Base-by-base conservation (phyloP, 2,797 vertebrate species). In the Betta splendens region DNA sequence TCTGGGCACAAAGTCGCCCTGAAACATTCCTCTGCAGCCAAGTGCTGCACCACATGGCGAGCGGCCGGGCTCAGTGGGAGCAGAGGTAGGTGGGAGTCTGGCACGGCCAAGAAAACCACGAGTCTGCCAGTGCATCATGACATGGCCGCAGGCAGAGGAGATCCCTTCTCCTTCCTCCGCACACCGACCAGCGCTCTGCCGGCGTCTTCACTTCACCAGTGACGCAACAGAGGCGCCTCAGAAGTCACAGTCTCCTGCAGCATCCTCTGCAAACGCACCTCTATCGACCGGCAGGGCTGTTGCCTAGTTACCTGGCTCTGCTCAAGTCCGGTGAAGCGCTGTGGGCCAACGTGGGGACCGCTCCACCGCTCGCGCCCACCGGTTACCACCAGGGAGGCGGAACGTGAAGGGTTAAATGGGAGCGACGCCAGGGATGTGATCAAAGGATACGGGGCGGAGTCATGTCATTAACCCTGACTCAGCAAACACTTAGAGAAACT, bases 221-320 rank as follows among this genome's bases (percentile, higher is more conserved):
- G 83, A 85, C 44, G 69, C 69, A 73, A 72, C 9, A 57, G 42
- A 43, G 74, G 63, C 55, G 79, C 83, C 72, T 83, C 42, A 65
- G 75, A 79, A 86, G 80, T 85, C 81, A 64, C 63, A 47, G 58
- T 58, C 51, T 72, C 55, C 74, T 22, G 61, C 78, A 79, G 81
- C 79, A 69, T 78, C 79, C 77, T 78, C 79, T 78, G 77, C 70
- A 71, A 76, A 59, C 26, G 75, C 71, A 67, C 66, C 81, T 80
- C 83, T 64, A 5, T 59, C 69, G 20, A 50, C 65, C 31, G 4
- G 65, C 75, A 82, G 56, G 64, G 50, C 85, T 89, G 91, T 92
- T 92, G 90, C 90, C 85, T 90, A 81, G 90, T 81, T 89, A 90
- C 90, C 87, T 77, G 83, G 73, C 83, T 87, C 77, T 79, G 85